Evolutionary conservation across 2,888 invertebrate species (phyloP).

Genomic region (Odontocolon sp.): DNA sequence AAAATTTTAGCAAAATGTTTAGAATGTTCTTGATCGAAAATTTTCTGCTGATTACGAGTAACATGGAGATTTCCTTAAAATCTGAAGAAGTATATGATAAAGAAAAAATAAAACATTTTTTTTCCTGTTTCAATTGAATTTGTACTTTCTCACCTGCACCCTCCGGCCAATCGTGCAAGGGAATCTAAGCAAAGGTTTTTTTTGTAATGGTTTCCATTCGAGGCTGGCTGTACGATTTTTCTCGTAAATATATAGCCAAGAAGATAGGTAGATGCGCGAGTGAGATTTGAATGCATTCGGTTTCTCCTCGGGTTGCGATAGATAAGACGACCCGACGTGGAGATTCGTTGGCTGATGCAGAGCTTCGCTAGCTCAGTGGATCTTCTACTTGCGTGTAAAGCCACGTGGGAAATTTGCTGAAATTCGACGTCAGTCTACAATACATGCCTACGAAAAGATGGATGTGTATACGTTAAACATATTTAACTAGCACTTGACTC

Average conservation of each 20-base stretch:
- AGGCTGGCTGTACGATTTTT: not conserved
- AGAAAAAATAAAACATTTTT: too few species aligned
- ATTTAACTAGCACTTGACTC: conserved; percentile 12
- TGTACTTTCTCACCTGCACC: not conserved
- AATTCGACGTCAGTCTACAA: conserved; percentile 3
- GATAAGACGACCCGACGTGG: conserved; percentile 12
- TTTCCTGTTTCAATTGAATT: too few species aligned
- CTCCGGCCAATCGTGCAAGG: not conserved
- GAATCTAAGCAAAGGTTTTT: conserved; percentile 11
- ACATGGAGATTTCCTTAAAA: too few species aligned
- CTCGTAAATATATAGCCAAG: conserved; percentile 36
- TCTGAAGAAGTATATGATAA: too few species aligned
- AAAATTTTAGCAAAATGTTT: too few species aligned
- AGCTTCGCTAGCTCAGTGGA: conserved; percentile 5
- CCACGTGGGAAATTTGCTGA: conserved; percentile 29
- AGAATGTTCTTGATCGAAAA: too few species aligned
- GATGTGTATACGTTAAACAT: not conserved
- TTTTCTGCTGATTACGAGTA: too few species aligned
- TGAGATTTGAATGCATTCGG: conserved; percentile 14
- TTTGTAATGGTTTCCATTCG: conserved; percentile 2
- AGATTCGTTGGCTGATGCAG: conserved; percentile 6
- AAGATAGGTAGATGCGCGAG: conserved; percentile 19
- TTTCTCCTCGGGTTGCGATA: not conserved
- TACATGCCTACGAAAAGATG: not conserved
- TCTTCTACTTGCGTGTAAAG: conserved; percentile 5